These are phyloP conservation scores for Micrastur ruficollis DNA, from an alignment of 2,797 vertebrate genomes.

Conservation along the genomic window DNA sequence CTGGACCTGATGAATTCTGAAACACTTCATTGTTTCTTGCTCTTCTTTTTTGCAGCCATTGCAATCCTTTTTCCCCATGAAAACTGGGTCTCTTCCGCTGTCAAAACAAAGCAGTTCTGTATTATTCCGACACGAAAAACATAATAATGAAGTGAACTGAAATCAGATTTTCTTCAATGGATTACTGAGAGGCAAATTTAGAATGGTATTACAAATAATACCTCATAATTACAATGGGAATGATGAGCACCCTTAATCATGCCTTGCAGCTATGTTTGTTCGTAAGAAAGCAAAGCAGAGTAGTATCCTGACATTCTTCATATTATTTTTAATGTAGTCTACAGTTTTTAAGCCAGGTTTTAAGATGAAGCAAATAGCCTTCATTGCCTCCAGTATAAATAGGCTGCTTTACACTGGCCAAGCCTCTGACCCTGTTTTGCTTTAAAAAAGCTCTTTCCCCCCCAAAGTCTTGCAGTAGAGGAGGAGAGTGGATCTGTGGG, in stretches of 20 bases:
- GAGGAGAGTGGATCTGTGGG: conserved; percentile 42
- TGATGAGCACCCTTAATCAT: conserved; percentile 34
- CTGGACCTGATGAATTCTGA: not conserved
- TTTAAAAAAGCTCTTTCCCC: not conserved
- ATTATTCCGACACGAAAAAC: not conserved
- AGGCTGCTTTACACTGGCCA: not conserved
- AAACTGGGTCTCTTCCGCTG: not conserved
- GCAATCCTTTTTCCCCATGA: not conserved
- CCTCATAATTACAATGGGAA: conserved; percentile 18
- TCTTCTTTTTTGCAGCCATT: not conserved
- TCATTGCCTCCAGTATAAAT: not conserved
- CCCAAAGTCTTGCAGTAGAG: not conserved
- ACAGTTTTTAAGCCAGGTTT: conserved; percentile 30
- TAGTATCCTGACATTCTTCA: not conserved
- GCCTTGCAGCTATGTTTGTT: conserved; percentile 37
- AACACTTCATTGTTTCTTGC: not conserved
- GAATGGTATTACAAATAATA: conserved; percentile 17
- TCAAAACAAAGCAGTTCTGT: not conserved
- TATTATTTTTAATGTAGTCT: not conserved
- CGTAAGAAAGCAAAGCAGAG: conserved; percentile 4
- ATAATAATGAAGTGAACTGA: not conserved
- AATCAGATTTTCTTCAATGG: not conserved
- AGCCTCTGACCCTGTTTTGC: not conserved
- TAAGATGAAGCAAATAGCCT: not conserved
- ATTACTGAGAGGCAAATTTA: not conserved